phyloP scores from a whole-genome alignment of 1,140 invertebrate species.

The Sycophila sp. region DNA sequence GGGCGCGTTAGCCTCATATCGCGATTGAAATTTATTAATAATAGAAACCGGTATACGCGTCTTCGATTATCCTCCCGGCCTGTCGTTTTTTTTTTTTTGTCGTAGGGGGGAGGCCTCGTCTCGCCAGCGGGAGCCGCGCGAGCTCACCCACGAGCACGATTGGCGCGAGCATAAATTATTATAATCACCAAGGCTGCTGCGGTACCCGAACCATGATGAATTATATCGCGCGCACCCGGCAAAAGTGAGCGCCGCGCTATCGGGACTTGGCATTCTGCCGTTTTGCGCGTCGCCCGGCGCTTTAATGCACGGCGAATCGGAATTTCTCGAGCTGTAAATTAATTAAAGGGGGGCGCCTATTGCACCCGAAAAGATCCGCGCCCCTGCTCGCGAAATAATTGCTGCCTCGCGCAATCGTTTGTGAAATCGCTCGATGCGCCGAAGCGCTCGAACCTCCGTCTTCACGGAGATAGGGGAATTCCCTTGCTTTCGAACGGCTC shows the following conservation, averaged over 20 bases:
- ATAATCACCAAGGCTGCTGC: not conserved
- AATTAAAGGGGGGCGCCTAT: slow-evolving; percentile 3
- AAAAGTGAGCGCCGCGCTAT: not conserved
- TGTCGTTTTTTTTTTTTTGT: slow-evolving; percentile 1
- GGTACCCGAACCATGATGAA: slow-evolving; percentile 1
- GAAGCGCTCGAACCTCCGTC: not conserved
- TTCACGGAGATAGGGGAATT: no score
- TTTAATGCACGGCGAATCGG: not conserved
- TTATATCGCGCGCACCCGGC: not conserved
- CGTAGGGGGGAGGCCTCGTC: not conserved
- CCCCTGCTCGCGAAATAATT: slow-evolving; percentile 3
- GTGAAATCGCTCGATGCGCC: not conserved
- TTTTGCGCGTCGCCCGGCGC: not conserved
- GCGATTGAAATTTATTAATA: slow-evolving; percentile 51
- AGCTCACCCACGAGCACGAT: not conserved
- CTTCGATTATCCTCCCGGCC: slow-evolving; percentile 20
- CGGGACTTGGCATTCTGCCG: not conserved
- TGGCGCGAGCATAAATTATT: slow-evolving; percentile 18
- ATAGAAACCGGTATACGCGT: slow-evolving; percentile 48
- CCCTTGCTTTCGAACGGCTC: no score
- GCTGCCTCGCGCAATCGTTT: not conserved
- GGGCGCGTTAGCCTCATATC: slow-evolving; percentile 30
- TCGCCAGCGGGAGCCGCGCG: not conserved
- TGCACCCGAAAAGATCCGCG: not conserved
- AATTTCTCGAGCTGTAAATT: slow-evolving; percentile 12